Percentiles rank a stretch among this genome's conserved stretches.
Evolutionary conservation across 2,797 vertebrate genomes (phyloP).

Genomic region (Gallirallus australis): DNA sequence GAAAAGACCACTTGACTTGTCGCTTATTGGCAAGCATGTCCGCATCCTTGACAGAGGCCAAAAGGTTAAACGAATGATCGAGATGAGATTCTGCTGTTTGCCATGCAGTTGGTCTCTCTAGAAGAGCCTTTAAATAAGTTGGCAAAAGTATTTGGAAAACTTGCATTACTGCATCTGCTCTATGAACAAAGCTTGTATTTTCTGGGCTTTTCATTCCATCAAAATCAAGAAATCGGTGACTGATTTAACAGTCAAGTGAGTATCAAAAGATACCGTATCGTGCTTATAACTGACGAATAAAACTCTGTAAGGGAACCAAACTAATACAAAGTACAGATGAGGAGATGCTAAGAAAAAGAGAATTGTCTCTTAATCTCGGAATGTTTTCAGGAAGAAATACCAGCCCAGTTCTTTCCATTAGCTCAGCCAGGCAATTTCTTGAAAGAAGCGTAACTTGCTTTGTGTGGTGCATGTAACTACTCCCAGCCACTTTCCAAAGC

Average conservation of each 20-base stretch:
- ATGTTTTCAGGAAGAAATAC: background rate
- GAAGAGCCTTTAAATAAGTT: background rate
- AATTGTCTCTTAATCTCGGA: background rate
- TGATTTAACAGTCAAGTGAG: background rate
- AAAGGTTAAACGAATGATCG: background rate
- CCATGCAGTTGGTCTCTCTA: background rate
- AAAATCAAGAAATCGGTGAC: background rate
- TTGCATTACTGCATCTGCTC: background rate
- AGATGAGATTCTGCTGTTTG: background rate
- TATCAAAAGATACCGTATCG: fast-evolving
- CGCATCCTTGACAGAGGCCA: background rate
- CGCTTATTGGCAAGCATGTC: background rate
- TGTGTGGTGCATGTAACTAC: background rate
- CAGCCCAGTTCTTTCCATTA: background rate
- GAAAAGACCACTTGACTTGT: slow-evolving; percentile 14
- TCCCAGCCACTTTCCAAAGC: background rate
- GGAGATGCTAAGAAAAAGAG: background rate
- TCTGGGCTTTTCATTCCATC: background rate
- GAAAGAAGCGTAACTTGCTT: background rate
- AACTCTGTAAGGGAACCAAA: background rate
- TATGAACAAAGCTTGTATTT: background rate
- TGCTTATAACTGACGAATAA: background rate
- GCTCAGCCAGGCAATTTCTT: background rate
- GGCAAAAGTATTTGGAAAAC: background rate
- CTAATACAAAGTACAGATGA: background rate